Base-by-base conservation (phyloP, 2,113 vertebrate species). In the Oceanodroma tethys region DNA sequence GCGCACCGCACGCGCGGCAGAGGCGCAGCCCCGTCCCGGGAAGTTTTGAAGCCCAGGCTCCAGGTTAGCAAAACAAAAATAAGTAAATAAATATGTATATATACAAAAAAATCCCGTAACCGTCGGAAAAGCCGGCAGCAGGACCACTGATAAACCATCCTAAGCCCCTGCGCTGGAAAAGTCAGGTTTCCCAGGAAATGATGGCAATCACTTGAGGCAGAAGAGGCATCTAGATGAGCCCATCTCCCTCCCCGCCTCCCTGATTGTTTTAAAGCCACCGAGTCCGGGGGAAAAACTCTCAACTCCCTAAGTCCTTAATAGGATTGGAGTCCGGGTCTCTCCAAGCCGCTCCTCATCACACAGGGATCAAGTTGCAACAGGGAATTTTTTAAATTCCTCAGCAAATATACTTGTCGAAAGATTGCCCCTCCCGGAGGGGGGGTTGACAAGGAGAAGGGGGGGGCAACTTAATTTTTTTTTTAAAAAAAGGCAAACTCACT, bases 361-460 rank as follows among this genome's bases (percentile, higher is more conserved):
- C 98, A 98, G 97, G 98, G 99, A 99, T 99, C 99, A 98, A 98
- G 98, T 99, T 99, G 98, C 99, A 98, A 95, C 97, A 97, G 97
- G 96, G 97, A 96, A 99, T 99, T 98, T 98, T 99, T 99, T 97
- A 98, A 98, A 99, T 99, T 99, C 99, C 99, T 98, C 96, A 98
- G 98, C 99, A 99, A 99, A 98, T 98, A 98, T 98, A 99, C 98
- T 99, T 98, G 98, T 98, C 97, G 98, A 98, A 98, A 98, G 98
- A 98, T 97, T 96, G 98, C 91, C 93, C 88, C 75, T 90, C 87
- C 89, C 86, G 83, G 53, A 70, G 63, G 50, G 52, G 52, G 15
- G 53, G 25, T 26, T 40, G 47, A 75, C 60, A 70, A 36, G 30
- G 32, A n/a, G 48, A 25, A 22, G 40, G 25, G 68, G 89, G 68